Evolutionary conservation across 2,888 invertebrate species (phyloP).

Genomic region (Stegophylla sp.): DNA sequence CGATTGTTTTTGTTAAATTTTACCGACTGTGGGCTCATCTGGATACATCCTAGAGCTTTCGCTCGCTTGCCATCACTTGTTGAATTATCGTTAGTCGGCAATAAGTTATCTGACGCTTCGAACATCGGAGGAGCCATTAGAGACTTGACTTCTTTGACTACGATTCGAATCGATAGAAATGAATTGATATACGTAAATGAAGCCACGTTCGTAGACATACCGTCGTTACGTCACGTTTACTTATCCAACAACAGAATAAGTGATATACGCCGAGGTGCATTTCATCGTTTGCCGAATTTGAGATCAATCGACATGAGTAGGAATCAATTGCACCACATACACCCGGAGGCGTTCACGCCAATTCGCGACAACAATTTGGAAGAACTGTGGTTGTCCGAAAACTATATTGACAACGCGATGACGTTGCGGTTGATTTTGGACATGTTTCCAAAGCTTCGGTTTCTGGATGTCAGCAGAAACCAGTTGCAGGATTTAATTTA

Average conservation of each 20-base stretch:
- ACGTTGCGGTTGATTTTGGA: conserved; percentile 79
- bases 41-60: conserved; percentile 79
- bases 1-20: conserved; percentile 77
- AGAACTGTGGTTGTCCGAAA: conserved; percentile 78
- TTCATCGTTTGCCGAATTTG: conserved; percentile 78
- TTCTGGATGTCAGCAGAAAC: conserved; percentile 81
- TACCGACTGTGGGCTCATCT: conserved; percentile 76
- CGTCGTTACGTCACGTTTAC: conserved; percentile 73
- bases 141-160: conserved; percentile 76
- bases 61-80: conserved; percentile 75
- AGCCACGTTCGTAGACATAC: conserved; percentile 80
- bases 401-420: conserved; percentile 77
- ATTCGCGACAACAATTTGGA: conserved; percentile 72
- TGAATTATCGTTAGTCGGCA: conserved; percentile 75
- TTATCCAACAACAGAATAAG: conserved; percentile 77
- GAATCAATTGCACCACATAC: conserved; percentile 78
- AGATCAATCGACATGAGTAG: conserved; percentile 78
- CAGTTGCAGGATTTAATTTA: conserved; percentile 78
- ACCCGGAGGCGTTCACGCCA: conserved; percentile 80
- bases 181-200: conserved; percentile 75
- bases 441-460: conserved; percentile 77
- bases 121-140: conserved; percentile 80
- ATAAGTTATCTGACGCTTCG: conserved; percentile 79
- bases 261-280: conserved; percentile 80
- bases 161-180: conserved; percentile 76